Evolutionary conservation across 2,113 vertebrate genomes (phyloP).

Genomic region (Aspidoscelis tigris): DNA sequence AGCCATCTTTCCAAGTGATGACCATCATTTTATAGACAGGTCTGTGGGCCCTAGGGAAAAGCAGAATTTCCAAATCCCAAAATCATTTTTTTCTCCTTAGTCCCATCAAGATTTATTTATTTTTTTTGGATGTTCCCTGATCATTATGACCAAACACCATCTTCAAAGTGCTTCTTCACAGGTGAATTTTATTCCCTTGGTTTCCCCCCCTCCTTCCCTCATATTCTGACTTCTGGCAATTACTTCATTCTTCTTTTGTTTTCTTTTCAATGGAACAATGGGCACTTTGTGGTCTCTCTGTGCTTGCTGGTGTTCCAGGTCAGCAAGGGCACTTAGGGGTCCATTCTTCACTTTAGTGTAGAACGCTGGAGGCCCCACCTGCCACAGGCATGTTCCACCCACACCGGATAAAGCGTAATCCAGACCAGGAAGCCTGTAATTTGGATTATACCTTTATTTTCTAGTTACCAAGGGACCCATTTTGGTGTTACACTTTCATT

Average conservation of each 20-base stretch:
- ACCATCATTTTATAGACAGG: too few species aligned
- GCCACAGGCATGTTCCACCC: too few species aligned
- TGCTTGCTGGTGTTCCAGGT: too few species aligned
- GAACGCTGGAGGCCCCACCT: too few species aligned
- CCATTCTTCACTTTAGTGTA: too few species aligned
- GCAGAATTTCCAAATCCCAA: neutral
- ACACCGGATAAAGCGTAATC: too few species aligned
- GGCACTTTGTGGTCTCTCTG: too few species aligned
- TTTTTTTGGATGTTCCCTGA: neutral
- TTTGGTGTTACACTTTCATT: too few species aligned
- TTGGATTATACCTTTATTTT: too few species aligned
- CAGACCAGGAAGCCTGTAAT: too few species aligned
- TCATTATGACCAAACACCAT: neutral
- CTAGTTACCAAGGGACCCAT: too few species aligned
- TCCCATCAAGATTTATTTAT: neutral
- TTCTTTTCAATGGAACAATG: neutral
- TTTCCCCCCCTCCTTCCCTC: neutral
- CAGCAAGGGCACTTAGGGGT: too few species aligned
- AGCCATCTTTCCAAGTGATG: neutral
- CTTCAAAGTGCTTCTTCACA: neutral
- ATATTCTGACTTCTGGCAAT: neutral
- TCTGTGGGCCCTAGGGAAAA: neutral
- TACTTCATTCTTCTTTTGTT: neutral
- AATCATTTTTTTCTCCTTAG: neutral
- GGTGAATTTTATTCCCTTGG: neutral